phyloP scores from a whole-genome alignment of 2,888 invertebrate species.

The Andrena camellia region DNA sequence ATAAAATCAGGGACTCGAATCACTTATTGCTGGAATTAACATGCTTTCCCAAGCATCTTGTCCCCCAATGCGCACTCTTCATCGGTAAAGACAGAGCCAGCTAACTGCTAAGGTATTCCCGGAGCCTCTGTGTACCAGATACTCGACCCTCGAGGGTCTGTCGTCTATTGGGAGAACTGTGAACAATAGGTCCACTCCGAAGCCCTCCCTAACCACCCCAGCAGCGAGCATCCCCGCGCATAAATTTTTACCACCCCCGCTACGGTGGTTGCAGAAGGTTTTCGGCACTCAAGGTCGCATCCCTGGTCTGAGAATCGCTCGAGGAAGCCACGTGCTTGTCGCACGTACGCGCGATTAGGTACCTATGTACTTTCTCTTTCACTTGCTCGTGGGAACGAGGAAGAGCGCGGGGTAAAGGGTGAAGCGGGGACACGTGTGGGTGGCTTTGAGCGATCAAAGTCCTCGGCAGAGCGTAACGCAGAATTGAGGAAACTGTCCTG shows the following conservation, averaged over 20 bases:
- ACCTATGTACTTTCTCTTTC: no score
- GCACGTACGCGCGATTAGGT: no score
- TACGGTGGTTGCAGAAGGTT: background rate
- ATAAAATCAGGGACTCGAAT: no score
- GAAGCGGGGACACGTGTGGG: background rate
- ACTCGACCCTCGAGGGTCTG: no score
- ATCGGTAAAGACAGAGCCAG: no score
- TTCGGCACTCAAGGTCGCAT: background rate
- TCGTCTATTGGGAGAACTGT: background rate
- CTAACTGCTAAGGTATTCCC: no score
- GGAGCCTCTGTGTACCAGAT: no score
- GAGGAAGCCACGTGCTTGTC: background rate
- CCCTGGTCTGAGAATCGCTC: background rate
- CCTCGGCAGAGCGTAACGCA: background rate
- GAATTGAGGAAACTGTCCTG: background rate
- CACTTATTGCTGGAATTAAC: background rate
- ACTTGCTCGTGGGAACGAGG: no score
- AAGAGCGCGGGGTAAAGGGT: no score
- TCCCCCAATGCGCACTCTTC: background rate
- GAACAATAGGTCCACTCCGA: background rate
- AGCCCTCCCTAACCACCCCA: background rate
- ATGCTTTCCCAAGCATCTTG: conserved; percentile 1
- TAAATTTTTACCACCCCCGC: conserved; percentile 1
- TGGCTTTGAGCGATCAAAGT: background rate
- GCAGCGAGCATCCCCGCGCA: background rate